Evolutionary conservation across 2,113 vertebrate genomes (phyloP), one percentile per base, ranked within the genome.

Genomic region (Ursus arctos): DNA sequence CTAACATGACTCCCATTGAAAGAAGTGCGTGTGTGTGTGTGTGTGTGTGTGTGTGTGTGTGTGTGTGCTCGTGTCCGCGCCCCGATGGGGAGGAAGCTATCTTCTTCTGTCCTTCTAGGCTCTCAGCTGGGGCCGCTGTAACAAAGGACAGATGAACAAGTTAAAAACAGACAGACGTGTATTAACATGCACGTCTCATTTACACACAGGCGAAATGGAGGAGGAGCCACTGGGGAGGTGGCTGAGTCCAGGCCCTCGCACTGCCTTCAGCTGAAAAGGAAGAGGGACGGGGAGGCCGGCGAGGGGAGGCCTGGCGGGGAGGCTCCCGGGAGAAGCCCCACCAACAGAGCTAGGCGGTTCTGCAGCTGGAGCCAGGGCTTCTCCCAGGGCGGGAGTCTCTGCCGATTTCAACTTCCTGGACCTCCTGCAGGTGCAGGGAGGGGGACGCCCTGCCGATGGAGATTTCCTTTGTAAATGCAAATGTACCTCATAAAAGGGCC

Each of bases 61-160:
- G n/a, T 88, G 19, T 15, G 18, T 3, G 43, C 18, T 9, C 11
- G 1, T 1, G 6, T 0, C 0, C 12, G 1, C 2, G 6, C 43
- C 8, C 14, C 4, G 26, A 28, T 9, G 2, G 33, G 43, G 31
- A 65, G 18, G 19, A 51, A 15, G 40, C 18, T 2, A 4, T 55
- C 18, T 80, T 24, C 24, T 10, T 14, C 47, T 55, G 36, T 16
- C 61, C 26, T 7, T 69, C 24, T 21, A 43, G 61, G 49, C 55
- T 55, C 61, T 91, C n/a, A 82, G 19, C 26, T 82, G n/a, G 33
- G 13, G 28, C 3, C 7, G 8, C 40, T 69, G 7, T 43, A 22
- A 31, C 24, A 24, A 57, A 5, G 47, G 7, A 33, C 26, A 57
- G 26, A 57, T 24, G 33, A 82, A 43, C 36, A 24, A 69, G 10